Evolutionary conservation across 2,113 vertebrate genomes (phyloP).

Genomic region (Phylloscopus whistleri): DNA sequence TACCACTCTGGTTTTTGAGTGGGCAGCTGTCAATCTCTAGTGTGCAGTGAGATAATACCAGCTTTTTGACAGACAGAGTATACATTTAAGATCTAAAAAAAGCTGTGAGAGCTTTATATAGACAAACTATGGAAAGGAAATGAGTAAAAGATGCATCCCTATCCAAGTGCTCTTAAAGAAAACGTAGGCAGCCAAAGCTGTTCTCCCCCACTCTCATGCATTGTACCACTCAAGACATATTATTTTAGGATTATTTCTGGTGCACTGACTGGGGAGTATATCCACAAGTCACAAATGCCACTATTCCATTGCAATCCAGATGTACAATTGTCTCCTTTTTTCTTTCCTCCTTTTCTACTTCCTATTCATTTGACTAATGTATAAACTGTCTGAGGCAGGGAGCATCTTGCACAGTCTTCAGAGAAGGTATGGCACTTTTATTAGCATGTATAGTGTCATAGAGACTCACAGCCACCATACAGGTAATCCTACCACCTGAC

Average conservation of each 20-base stretch:
- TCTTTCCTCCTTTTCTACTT: not conserved
- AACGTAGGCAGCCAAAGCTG: not conserved
- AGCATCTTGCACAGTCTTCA: not conserved
- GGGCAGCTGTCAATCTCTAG: constrained; percentile 39
- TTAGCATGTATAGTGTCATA: not conserved
- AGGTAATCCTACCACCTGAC: not conserved
- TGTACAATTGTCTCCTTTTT: not conserved
- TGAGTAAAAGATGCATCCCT: not conserved
- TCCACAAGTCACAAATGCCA: not conserved
- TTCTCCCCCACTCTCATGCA: not conserved
- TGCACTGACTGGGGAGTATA: not conserved
- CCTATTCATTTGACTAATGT: not conserved
- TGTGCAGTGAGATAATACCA: constrained; percentile 12
- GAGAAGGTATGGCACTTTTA: not conserved
- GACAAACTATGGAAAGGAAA: constrained; percentile 41
- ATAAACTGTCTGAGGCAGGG: not conserved
- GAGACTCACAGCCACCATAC: not conserved
- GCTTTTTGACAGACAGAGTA: constrained; percentile 53
- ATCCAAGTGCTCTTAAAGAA: not conserved
- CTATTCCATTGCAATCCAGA: not conserved
- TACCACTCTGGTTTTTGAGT: constrained; percentile 16
- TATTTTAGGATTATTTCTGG: constrained; percentile 33
- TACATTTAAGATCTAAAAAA: constrained; percentile 45
- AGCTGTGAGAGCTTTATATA: constrained; percentile 1
- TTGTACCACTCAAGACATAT: not conserved